Conservation (phyloP, 2,113 vertebrate species). For the Macheiramphus alcinus region DNA sequence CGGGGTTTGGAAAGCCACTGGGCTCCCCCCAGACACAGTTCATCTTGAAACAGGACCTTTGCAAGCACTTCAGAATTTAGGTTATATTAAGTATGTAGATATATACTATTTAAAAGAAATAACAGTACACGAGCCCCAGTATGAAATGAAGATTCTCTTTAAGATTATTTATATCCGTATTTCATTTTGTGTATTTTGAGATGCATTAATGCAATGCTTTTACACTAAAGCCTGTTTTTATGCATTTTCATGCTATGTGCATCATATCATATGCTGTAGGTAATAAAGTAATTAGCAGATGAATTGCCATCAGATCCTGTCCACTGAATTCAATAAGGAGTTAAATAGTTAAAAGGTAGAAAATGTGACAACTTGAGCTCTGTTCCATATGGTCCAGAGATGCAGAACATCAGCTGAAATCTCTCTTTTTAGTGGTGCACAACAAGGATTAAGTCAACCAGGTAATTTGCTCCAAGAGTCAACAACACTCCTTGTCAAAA, state of each 20-base stretch:
- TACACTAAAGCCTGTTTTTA: neutral
- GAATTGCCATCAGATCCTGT: neutral
- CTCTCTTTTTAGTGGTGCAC: neutral
- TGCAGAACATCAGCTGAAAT: neutral
- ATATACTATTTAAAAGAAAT: neutral
- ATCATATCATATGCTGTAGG: neutral
- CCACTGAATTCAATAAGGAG: neutral
- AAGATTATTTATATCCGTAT: neutral
- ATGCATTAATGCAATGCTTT: neutral
- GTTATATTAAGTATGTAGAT: neutral
- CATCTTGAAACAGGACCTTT: neutral
- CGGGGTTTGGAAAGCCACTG: neutral
- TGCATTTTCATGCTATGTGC: neutral
- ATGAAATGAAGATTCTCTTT: neutral
- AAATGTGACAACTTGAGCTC: neutral
- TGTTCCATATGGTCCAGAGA: neutral
- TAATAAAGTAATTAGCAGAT: conserved; percentile 4
- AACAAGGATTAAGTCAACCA: neutral
- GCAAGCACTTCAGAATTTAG: neutral
- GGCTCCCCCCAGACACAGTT: neutral
- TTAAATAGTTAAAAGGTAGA: conserved; percentile 21
- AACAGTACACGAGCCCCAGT: neutral
- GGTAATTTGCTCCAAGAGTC: neutral
- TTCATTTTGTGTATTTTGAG: neutral
- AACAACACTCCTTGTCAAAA: neutral